phyloP scores from a whole-genome alignment of 2,888 invertebrate genomes.

The Clunio marinus region DNA sequence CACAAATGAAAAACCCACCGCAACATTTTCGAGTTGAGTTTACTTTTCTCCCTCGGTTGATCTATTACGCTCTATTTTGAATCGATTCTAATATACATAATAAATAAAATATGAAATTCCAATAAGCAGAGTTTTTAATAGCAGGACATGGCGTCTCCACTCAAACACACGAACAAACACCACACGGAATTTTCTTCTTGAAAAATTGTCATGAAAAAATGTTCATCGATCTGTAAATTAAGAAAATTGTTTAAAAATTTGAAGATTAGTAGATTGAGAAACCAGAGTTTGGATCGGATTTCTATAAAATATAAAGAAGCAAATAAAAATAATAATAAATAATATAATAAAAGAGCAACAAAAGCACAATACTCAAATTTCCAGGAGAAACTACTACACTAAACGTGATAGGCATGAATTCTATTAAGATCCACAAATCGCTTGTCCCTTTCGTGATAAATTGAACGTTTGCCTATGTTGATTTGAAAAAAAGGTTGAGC shows the following conservation, averaged over 20 bases:
- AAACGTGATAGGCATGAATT: no score
- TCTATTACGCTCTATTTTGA: background rate
- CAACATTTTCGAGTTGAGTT: background rate
- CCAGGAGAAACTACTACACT: no score
- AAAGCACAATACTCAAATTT: background rate
- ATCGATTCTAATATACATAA: background rate
- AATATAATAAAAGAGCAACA: no score
- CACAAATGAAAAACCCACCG: background rate
- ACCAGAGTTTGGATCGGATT: no score
- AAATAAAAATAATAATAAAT: no score
- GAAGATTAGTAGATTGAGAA: no score
- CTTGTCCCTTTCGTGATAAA: no score
- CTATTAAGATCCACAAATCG: no score
- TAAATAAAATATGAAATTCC: slow-evolving; percentile 21
- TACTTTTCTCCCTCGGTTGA: background rate
- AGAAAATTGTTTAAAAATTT: background rate
- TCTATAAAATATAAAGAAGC: no score
- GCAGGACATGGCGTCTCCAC: slow-evolving; percentile 34
- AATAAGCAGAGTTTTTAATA: slow-evolving; percentile 8
- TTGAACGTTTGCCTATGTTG: no score
- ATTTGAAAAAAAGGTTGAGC: no score
- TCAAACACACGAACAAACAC: slow-evolving; percentile 8
- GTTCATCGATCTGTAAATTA: background rate
- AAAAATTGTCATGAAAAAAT: background rate
- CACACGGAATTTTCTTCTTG: no score